Evolutionary conservation across 2,797 vertebrate genomes (phyloP).

Genomic region (Phrynocephalus vlangalii): DNA sequence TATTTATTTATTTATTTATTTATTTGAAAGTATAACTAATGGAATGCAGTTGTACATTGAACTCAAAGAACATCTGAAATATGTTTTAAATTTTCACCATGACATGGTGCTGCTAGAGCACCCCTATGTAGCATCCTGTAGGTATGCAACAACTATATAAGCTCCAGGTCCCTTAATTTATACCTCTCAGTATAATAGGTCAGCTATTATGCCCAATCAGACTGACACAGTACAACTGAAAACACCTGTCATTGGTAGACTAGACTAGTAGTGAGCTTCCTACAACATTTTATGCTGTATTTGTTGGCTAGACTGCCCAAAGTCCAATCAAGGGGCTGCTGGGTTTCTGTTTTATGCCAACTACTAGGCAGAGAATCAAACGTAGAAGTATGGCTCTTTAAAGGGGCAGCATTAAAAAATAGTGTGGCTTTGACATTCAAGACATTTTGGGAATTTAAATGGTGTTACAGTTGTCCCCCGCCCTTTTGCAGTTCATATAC

Average conservation of each 20-base stretch:
- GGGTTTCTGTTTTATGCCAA: no score
- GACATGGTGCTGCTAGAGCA: neutral
- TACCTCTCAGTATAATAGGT: neutral
- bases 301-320: neutral
- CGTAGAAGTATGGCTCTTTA: neutral
- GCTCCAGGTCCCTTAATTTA: neutral
- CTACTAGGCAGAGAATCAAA: no score
- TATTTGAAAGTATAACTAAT: neutral
- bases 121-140: neutral
- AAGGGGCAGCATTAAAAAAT: neutral
- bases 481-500: no score
- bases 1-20: no score
- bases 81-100: neutral
- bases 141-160: neutral
- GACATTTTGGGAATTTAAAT: neutral
- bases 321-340: neutral
- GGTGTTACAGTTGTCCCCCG: neutral
- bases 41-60: neutral
- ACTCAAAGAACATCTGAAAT: neutral
- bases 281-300: neutral
- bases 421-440: neutral
- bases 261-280: no score
- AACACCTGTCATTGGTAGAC: neutral
- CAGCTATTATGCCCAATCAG: no score
- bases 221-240: no score